A percentile compares a stretch with the other conserved stretches of the same genome.
Evolutionary conservation across 2,113 vertebrate species (phyloP).

Genomic region (Anhinga anhinga): DNA sequence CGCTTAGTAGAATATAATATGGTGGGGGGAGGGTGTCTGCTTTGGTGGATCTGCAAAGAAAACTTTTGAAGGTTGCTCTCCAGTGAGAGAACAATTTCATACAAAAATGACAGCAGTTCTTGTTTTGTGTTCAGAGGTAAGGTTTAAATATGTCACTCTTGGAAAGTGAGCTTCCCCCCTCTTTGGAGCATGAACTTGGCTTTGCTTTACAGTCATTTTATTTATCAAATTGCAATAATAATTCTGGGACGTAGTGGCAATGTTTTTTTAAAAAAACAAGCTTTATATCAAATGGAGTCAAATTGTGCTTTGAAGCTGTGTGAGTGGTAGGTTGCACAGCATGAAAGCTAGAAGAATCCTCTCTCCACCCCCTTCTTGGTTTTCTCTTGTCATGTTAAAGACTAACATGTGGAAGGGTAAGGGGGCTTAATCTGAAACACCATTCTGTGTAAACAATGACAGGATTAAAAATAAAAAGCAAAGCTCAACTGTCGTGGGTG

Average conservation of each 20-base stretch:
- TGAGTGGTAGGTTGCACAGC: neutral
- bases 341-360: neutral
- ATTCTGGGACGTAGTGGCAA: neutral
- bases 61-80: neutral
- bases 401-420: neutral
- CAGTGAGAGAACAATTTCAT: neutral
- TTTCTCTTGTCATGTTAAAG: slow-evolving; percentile 41
- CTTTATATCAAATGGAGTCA: neutral
- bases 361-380: neutral
- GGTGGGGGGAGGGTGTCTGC: fast-evolving
- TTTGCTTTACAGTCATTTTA: neutral
- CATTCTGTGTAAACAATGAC: slow-evolving; percentile 13
- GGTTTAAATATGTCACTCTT: neutral
- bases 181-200: neutral
- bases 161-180: neutral
- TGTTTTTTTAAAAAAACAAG: neutral
- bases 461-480: neutral
- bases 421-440: slow-evolving; percentile 29
- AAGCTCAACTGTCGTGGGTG: neutral
- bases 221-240: neutral
- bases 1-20: neutral
- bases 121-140: neutral
- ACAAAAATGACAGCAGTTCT: neutral
- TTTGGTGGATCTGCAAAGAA: neutral
- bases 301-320: neutral